Evolutionary conservation across 2,113 vertebrate genomes (phyloP), one percentile per base, ranked within the genome.

Genomic region (Numenius arquata): DNA sequence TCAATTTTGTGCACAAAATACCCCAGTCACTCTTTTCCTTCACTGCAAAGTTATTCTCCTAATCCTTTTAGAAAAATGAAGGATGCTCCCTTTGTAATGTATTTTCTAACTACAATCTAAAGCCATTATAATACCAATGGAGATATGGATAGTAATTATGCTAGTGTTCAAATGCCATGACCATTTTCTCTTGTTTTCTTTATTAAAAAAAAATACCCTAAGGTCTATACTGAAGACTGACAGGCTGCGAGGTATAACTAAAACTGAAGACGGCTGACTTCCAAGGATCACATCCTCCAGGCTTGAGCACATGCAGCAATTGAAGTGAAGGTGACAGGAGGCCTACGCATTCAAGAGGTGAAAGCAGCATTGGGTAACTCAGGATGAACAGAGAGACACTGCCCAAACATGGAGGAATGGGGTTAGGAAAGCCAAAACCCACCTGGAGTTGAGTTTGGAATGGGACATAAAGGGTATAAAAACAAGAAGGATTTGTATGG

Each of bases 381-480:
- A 36, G 29, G 15, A 32, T 25, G 4, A 55, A 75, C 19, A 58
- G 11, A 50, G 22, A 36, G 8, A 34, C 12, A 26, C 27, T 40
- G 23, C 25, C 9, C 5, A 5, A 48, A 48, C 1, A 0, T 40
- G 15, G 32, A 59, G 14, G 12, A 81, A 20, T 10, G 9, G 9
- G 7, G 8, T 38, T 40, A 84, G 40, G 18, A 76, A 80, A 66
- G 29, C 14, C 47, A 81, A 88, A 95, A 34, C 6, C 6, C 8
- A 43, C 8, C 5, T 29, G 5, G 11, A 45, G 10, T 52, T 45
- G 38, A 75, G 82, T 34, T 23, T 38, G 45, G 45, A 34, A 9
- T 43, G 6, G 21, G 11, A 29, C 21, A 8, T 19, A 36, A 48
- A 75, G 41, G 6, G 23, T 32, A n/a, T n/a, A n/a, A n/a, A n/a